Conservation (phyloP, 2,797 vertebrate genomes). For the Sphaeramia orbicularis region DNA sequence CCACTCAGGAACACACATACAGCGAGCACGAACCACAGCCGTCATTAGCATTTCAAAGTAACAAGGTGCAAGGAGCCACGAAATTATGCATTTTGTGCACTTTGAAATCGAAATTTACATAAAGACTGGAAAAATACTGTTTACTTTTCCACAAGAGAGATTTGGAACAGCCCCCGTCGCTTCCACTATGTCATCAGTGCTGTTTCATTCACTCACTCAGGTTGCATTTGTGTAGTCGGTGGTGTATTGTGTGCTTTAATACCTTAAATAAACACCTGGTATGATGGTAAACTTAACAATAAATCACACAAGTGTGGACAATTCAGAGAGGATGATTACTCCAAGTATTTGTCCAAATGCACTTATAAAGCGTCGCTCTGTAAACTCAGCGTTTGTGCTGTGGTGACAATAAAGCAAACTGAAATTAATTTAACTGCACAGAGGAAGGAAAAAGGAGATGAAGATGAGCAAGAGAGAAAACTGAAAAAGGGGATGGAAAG, state of each 20-base stretch:
- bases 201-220: not conserved
- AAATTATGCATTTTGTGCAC: slow-evolving; percentile 74
- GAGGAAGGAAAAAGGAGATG: slow-evolving; percentile 8
- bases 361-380: too few species aligned
- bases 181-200: slow-evolving; percentile 34
- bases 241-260: not conserved
- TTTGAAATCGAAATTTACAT: slow-evolving; percentile 78
- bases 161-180: slow-evolving; percentile 43
- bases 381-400: too few species aligned
- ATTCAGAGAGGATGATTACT: too few species aligned
- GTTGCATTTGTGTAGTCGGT: not conserved
- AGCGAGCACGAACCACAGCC: slow-evolving; percentile 39
- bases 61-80: slow-evolving; percentile 70
- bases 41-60: slow-evolving; percentile 82
- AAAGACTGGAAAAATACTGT: slow-evolving; percentile 74
- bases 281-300: too few species aligned
- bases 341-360: too few species aligned
- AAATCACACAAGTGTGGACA: too few species aligned
- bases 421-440: not conserved
- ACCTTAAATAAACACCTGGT: not conserved
- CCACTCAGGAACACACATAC: slow-evolving; percentile 12
- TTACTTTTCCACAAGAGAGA: slow-evolving; percentile 66
- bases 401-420: too few species aligned
- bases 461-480: not conserved
- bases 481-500: not conserved